phyloP scores from a whole-genome alignment of 1,140 invertebrate genomes.

The Nephotettix cincticeps region DNA sequence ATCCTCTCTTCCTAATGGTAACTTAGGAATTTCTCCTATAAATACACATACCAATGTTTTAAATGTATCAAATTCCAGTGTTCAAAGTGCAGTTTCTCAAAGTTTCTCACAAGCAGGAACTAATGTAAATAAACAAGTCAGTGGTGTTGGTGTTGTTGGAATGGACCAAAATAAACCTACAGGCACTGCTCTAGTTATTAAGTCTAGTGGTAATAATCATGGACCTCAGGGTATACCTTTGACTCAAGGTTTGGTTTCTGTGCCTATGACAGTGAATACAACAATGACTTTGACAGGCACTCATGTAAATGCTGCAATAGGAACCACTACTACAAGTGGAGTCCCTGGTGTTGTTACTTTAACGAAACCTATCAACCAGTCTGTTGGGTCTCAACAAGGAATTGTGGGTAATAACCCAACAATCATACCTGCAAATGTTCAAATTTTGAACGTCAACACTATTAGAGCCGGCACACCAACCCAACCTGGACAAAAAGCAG shows the following conservation, averaged over 20 bases:
- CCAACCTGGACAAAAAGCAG: conserved; percentile 68
- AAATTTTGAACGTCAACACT: conserved; percentile 75
- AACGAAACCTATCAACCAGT: conserved; percentile 53
- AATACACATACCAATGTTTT: conserved; percentile 49
- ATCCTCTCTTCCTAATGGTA: conserved; percentile 58
- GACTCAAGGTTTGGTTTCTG: conserved; percentile 58
- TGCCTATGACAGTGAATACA: conserved; percentile 66
- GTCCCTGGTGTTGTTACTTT: conserved; percentile 54
- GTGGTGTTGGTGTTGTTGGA: conserved; percentile 37
- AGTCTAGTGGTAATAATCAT: conserved; percentile 54
- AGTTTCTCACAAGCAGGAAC: conserved; percentile 36
- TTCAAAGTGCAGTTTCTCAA: conserved; percentile 40
- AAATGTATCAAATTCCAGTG: conserved; percentile 38
- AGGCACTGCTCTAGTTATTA: conserved; percentile 66
- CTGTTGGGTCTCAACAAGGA: conserved; percentile 54
- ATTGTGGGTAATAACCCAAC: conserved; percentile 57
- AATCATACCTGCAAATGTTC: conserved; percentile 70
- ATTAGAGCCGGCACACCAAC: conserved; percentile 68
- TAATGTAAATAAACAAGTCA: conserved; percentile 39
- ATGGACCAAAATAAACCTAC: conserved; percentile 53
- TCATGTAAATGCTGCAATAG: conserved; percentile 39
- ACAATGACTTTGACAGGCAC: conserved; percentile 49
- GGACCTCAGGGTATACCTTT: conserved; percentile 36
- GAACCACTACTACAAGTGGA: conserved; percentile 41
- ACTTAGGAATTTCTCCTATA: conserved; percentile 52